Conservation (phyloP, 2,797 vertebrate species). For the Chrysocyon brachyurus region DNA sequence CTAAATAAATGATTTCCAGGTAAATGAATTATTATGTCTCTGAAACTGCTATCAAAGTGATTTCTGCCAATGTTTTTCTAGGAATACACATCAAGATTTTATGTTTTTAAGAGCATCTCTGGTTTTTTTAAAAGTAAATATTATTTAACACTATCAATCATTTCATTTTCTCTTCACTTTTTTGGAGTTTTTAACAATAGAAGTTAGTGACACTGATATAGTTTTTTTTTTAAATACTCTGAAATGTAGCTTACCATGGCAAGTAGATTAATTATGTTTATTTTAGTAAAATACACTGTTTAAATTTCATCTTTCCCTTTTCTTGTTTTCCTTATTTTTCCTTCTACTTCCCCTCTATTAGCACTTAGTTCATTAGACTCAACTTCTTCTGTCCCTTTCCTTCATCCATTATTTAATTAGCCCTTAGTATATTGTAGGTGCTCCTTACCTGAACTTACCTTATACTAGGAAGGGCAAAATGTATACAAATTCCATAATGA, state of each 20-base stretch:
- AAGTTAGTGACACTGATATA: background rate
- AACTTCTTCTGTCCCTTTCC: background rate
- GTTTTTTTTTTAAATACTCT: background rate
- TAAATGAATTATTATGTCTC: background rate
- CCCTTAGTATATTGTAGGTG: background rate
- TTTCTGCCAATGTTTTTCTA: background rate
- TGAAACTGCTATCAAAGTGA: background rate
- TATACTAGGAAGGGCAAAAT: background rate
- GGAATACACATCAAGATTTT: background rate
- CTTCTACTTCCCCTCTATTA: background rate
- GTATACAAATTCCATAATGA: background rate
- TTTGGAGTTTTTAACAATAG: background rate
- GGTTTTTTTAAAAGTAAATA: background rate
- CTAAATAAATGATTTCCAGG: slow-evolving; percentile 41
- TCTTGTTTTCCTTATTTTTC: background rate
- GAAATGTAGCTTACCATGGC: background rate
- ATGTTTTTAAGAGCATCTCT: slow-evolving; percentile 29
- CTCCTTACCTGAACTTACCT: background rate
- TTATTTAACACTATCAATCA: background rate
- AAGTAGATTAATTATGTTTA: background rate
- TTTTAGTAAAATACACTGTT: background rate
- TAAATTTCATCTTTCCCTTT: background rate
- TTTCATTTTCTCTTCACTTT: background rate
- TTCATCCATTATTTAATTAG: background rate
- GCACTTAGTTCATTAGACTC: background rate